Evolutionary conservation across 2,888 invertebrate species (phyloP).

Genomic region (Coleophora deauratella): DNA sequence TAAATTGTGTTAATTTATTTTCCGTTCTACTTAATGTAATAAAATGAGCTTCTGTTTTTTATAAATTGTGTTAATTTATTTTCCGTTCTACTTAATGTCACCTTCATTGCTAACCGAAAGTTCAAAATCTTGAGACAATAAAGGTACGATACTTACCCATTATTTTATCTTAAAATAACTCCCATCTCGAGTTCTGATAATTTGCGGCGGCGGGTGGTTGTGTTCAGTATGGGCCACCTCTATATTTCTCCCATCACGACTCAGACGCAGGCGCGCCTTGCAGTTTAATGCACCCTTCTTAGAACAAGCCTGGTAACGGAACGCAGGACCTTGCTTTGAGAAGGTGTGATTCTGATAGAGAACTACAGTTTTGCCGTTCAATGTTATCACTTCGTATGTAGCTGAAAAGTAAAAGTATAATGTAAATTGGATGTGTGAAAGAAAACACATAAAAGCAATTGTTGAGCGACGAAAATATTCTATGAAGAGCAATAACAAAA

Average conservation of each 20-base stretch:
- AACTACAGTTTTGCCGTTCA: slow-evolving; percentile 4
- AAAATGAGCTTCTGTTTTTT: too few species aligned
- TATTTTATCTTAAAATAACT: neutral
- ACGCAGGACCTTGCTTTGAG: slow-evolving; percentile 9
- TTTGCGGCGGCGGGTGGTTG: slow-evolving; percentile 9
- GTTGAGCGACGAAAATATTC: too few species aligned
- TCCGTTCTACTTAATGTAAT: too few species aligned
- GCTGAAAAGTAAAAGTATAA: neutral
- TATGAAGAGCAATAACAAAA: too few species aligned
- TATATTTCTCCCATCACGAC: neutral
- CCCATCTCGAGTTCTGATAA: neutral
- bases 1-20: too few species aligned
- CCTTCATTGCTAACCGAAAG: too few species aligned
- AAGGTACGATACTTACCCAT: too few species aligned
- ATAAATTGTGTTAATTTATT: too few species aligned
- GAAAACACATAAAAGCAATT: too few species aligned
- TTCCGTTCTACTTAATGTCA: too few species aligned
- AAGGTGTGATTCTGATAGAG: slow-evolving; percentile 10
- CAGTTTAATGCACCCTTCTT: slow-evolving; percentile 4
- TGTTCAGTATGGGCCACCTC: slow-evolving; percentile 2
- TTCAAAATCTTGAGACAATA: too few species aligned
- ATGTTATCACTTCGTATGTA: neutral
- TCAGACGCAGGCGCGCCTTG: slow-evolving; percentile 7
- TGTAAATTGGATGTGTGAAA: too few species aligned
- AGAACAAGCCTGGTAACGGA: slow-evolving; percentile 13